Conservation (phyloP, 2,888 invertebrate species). For the Teleiodes luculella region DNA sequence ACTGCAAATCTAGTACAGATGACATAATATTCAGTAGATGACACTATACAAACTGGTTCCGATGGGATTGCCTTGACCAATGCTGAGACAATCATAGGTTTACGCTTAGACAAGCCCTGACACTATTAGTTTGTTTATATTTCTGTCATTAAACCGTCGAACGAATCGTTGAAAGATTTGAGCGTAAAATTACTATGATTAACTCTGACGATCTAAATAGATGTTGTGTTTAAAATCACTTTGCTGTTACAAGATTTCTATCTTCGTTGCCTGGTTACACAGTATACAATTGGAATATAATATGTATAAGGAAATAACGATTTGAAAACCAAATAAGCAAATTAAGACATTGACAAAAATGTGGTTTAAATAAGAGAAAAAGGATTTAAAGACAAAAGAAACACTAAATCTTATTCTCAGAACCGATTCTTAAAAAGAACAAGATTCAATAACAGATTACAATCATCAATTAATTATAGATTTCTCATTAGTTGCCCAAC, state of each 20-base stretch:
- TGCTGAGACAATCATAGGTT: constrained; percentile 32
- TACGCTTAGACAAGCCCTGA: constrained; percentile 55
- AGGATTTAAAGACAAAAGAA: too few species aligned
- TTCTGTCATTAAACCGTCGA: background rate
- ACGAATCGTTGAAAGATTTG: background rate
- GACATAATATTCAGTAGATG: constrained; percentile 28
- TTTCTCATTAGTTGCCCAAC: constrained; percentile 6
- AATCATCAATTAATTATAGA: constrained; percentile 1
- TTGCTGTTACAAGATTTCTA: too few species aligned
- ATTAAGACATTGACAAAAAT: too few species aligned
- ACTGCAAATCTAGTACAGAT: constrained; percentile 5
- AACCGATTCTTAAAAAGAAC: background rate
- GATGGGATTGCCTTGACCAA: constrained; percentile 70
- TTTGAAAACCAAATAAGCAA: background rate
- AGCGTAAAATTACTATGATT: background rate
- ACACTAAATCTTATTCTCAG: background rate
- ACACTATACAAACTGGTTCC: constrained; percentile 43
- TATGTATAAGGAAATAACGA: background rate
- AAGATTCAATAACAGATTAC: background rate
- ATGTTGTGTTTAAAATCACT: too few species aligned
- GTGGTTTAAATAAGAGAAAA: too few species aligned
- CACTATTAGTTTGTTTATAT: constrained; percentile 48
- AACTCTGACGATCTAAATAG: background rate
- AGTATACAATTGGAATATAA: too few species aligned
- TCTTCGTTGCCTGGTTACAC: too few species aligned